Base-by-base conservation (phyloP, 2,888 invertebrate species). In the Latrodectus elegans region DNA sequence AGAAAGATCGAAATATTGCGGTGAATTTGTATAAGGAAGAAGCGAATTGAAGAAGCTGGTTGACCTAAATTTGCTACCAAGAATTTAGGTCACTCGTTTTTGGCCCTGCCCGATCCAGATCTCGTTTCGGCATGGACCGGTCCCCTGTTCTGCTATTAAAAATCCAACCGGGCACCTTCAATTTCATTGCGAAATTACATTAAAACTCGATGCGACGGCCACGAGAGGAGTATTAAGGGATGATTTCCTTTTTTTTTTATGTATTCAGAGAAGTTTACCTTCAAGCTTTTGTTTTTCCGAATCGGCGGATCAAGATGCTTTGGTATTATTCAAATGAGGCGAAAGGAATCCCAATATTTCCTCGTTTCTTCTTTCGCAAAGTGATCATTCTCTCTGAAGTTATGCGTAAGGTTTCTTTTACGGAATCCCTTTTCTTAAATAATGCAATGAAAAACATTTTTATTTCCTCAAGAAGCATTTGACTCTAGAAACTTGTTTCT, bases 41-140 rank as follows among this genome's bases (percentile, higher is more conserved):
- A 65, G 38, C 38, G 65, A 81, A 76, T 84, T 38, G 72, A 38
- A 55, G 65, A 51, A 70, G 75, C 76, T 70, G 65, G 60, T 22
- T 84, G 84, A 84, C 84, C 84, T 84, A 78, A 79, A 78, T 84
- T 74, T 73, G 22, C 72, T 9, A 49, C 8, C 49, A 84, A 84
- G 84, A 74, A 84, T 84, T 84, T 84, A 79, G 84, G 84, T 84
- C 84, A 84, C 72, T 65, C 78, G 49, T 77, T 38, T 38, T 79
- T 84, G 84, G 84, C 78, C 84, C 84, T 79, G 78, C 84, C 83
- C 84, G 84, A 84, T 84, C 84, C 84, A 77, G 77, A 77, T 84
- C 84, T 84, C 26, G 55, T 78, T 84, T 77, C 22, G 60, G 55
- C n/a, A 38, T 38, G 67, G 78, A 79, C 78, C 84, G 78, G 78